These are phyloP conservation scores for Nothocercus nigrocapillus DNA, from an alignment of 2,113 vertebrate species.

Conservation along the genomic window DNA sequence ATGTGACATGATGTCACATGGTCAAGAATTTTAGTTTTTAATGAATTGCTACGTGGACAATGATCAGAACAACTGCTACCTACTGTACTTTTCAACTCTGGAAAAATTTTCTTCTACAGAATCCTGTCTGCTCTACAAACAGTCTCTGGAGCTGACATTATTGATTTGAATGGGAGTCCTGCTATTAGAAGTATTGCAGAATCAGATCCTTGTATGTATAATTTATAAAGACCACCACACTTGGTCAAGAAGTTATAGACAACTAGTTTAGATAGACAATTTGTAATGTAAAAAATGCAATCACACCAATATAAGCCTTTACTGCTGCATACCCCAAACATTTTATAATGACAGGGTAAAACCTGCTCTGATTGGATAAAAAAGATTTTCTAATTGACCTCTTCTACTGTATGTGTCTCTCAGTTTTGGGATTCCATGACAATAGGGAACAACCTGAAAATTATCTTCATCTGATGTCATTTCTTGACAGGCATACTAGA, in stretches of 20 bases:
- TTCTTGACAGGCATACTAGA: background rate
- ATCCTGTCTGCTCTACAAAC: background rate
- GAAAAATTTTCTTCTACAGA: background rate
- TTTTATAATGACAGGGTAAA: background rate
- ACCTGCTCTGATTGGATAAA: background rate
- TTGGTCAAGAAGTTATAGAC: background rate
- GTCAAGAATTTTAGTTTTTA: background rate
- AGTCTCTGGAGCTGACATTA: background rate
- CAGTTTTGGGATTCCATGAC: background rate
- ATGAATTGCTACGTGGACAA: background rate
- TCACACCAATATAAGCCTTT: background rate
- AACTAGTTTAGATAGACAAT: background rate
- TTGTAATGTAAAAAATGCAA: background rate
- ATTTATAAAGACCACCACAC: background rate
- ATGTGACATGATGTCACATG: background rate
- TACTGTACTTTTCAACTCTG: background rate
- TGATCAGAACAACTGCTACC: background rate
- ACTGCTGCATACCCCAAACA: background rate
- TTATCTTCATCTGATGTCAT: background rate
- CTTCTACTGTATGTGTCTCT: background rate
- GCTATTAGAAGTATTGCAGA: background rate
- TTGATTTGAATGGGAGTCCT: background rate
- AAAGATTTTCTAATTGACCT: background rate
- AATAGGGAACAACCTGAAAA: conserved; percentile 16
- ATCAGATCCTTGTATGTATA: background rate